A percentile compares a stretch with the other conserved stretches of the same genome.
Conservation (phyloP, 1,140 invertebrate genomes). For the Bombus polaris region DNA sequence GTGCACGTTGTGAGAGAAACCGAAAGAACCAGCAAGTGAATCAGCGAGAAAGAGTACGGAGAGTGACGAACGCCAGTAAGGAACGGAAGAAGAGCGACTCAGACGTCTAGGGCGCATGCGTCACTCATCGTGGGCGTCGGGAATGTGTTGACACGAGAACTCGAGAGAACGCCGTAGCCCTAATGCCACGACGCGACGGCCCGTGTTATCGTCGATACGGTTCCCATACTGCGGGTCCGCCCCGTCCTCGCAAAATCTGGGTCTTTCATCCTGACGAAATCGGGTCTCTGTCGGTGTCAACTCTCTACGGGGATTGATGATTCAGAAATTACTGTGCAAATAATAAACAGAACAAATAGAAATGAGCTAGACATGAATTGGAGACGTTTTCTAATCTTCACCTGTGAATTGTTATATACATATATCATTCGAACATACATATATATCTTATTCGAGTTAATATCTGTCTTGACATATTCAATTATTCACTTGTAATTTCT, state of each 20-base stretch:
- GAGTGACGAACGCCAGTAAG: slow-evolving; percentile 12
- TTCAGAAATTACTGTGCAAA: slow-evolving; percentile 36
- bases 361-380: too few relatives aligned
- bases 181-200: slow-evolving; percentile 57
- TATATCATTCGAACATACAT: neutral
- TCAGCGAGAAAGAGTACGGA: slow-evolving; percentile 38
- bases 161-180: slow-evolving; percentile 45
- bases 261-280: slow-evolving; percentile 20
- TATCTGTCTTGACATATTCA: neutral
- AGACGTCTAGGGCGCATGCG: slow-evolving; percentile 65
- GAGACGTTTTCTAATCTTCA: neutral
- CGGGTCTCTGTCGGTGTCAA: neutral
- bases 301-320: neutral
- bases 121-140: slow-evolving; percentile 63
- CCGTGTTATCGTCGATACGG: slow-evolving; percentile 58
- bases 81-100: slow-evolving; percentile 53
- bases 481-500: neutral
- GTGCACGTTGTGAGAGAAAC: slow-evolving; percentile 29
- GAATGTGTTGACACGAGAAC: slow-evolving; percentile 67
- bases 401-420: neutral
- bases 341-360: neutral
- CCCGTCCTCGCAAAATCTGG: slow-evolving; percentile 22
- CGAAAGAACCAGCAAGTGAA: slow-evolving; percentile 36
- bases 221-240: slow-evolving; percentile 53
- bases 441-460: neutral